Base-by-base conservation (phyloP, 2,888 invertebrate species). In the Anoncus sp. region DNA sequence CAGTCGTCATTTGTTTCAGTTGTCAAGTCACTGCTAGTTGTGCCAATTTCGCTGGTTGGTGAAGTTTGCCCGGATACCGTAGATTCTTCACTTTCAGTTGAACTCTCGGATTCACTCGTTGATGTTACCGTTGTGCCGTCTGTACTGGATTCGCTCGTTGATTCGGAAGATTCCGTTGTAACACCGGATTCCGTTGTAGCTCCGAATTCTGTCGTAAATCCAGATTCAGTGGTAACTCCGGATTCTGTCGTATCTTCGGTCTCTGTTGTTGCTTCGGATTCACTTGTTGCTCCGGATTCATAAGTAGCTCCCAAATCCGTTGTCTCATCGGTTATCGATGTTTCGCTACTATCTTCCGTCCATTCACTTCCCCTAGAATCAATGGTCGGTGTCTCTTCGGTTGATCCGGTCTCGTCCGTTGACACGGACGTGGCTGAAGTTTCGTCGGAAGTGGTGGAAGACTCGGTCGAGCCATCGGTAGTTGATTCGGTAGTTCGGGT, bases 41-140 rank as follows among this genome's bases (percentile, higher is more conserved):
- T 71, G 16, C 74, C 75, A 18, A 51, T 75, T 67, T 77, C 76
- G 9, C 73, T 49, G 60, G 82, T 63, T 75, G 82, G 85, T n/a
- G 89, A 87, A 10, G 87, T 88, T 49, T 87, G 85, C 51, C 72
- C 80, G 71, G 83, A 83, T 81, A 84, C 87, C n/a, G 89, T 88
- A 10, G 87, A 87, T 55, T 86, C 86, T 69, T 87, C 89, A 47
- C 80, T 80, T 24, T 51, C 83, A 20, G 85, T 86, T 14, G 85
- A 83, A 24, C 71, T 77, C 45, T 79, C 85, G n/a, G 83, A 77
- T 72, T 78, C 80, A 27, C 79, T 79, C 27, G 65, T 75, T 65
- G 57, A 75, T 16, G 82, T 78, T 55, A 66, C 43, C 10, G 75
- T 79, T 18, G 82, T 80, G 10, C 77, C 60, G 43, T 81, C 85